phyloP scores from a whole-genome alignment of 2,797 vertebrate species.

The Australoheros facetus region DNA sequence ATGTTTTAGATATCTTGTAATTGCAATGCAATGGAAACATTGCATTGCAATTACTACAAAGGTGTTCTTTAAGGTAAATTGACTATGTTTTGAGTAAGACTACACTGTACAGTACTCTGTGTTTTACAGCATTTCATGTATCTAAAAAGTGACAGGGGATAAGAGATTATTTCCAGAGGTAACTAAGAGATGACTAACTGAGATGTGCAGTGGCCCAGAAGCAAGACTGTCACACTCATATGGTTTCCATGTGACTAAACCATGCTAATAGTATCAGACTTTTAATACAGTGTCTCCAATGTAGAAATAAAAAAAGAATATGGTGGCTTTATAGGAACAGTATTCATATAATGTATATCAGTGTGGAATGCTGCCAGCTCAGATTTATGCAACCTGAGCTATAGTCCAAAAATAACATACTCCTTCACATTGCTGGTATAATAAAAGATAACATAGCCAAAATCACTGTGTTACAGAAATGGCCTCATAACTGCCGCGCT shows the following conservation, averaged over 20 bases:
- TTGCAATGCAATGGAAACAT: no score
- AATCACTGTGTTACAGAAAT: conserved; percentile 25
- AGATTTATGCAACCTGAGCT: conserved; percentile 11
- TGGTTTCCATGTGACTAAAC: conserved; percentile 52
- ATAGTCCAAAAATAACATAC: conserved; percentile 24
- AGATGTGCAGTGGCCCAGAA: conserved; percentile 85
- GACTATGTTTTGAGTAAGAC: neutral
- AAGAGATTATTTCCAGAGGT: conserved; percentile 70
- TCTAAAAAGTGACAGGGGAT: conserved; percentile 77
- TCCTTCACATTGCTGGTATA: conserved; percentile 10
- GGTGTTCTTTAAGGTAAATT: conserved; percentile 6
- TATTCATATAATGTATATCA: conserved; percentile 17
- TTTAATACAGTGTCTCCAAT: conserved; percentile 29
- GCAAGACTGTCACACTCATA: conserved; percentile 78
- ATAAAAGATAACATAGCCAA: conserved; percentile 20
- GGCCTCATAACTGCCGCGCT: conserved; percentile 12
- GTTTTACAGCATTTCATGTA: conserved; percentile 22
- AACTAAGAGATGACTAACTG: conserved; percentile 78
- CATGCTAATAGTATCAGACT: conserved; percentile 18
- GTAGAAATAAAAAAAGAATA: neutral
- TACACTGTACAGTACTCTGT: conserved; percentile 1
- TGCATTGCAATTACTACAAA: neutral
- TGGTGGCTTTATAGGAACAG: conserved; percentile 12
- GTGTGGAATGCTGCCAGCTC: neutral
- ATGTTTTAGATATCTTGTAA: no score